phyloP scores from a whole-genome alignment of 2,113 vertebrate species.

The Cyphomyrus plagiostoma region DNA sequence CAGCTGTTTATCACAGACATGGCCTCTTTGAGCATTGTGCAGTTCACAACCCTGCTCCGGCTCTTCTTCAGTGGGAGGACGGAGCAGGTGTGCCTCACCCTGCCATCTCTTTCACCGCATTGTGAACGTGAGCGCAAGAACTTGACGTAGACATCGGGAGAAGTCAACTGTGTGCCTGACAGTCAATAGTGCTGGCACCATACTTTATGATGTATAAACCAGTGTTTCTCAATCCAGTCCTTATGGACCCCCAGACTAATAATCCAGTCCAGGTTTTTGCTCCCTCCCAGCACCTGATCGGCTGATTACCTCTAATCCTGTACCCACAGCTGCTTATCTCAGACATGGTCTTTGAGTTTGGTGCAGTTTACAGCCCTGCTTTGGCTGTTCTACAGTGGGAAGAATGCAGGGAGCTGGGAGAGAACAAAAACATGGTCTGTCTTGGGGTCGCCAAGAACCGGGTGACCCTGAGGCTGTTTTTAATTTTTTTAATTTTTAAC shows the following conservation, averaged over 20 bases:
- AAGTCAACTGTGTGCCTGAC: not conserved
- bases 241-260: not conserved
- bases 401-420: constrained; percentile 26
- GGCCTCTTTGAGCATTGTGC: constrained; percentile 46
- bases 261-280: not conserved
- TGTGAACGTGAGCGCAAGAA: not conserved
- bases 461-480: not conserved
- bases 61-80: constrained; percentile 55
- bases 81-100: constrained; percentile 46
- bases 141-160: not conserved
- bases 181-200: not conserved
- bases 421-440: not conserved
- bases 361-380: constrained; percentile 58
- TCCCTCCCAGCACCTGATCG: not conserved
- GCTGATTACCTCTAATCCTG: constrained; percentile 48
- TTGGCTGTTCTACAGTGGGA: constrained; percentile 56
- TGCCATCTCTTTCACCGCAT: not conserved
- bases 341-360: constrained; percentile 49
- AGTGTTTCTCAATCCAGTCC: not conserved
- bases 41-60: constrained; percentile 60
- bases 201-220: not conserved
- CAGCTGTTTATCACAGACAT: constrained; percentile 56
- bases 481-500: not conserved
- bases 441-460: not conserved
- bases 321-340: constrained; percentile 57